These are phyloP conservation scores for Rhyacophila evoluta DNA, from an alignment of 2,888 invertebrate genomes.

Conservation along the genomic window DNA sequence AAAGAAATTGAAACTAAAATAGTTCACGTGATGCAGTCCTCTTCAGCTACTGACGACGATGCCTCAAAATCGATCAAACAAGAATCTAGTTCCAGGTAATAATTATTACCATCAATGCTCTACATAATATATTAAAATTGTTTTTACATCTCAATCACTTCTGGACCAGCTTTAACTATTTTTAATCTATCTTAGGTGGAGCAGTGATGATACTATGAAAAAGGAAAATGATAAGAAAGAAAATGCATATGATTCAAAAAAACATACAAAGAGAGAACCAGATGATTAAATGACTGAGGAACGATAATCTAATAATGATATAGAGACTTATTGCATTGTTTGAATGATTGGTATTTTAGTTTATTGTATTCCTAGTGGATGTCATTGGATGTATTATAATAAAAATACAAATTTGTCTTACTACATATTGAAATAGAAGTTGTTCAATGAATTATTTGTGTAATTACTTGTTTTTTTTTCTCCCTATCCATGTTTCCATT, in stretches of 20 bases:
- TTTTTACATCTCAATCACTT: background rate
- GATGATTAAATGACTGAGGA: background rate
- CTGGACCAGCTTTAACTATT: background rate
- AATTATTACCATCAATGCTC: too few relatives aligned
- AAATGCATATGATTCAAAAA: background rate
- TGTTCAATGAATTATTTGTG: conserved; percentile 4
- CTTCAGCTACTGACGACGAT: background rate
- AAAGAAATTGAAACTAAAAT: conserved; percentile 71
- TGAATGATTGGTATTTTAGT: too few relatives aligned
- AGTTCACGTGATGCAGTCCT: background rate
- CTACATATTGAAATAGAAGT: background rate
- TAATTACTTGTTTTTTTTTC: background rate
- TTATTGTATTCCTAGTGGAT: too few relatives aligned
- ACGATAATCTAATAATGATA: too few relatives aligned
- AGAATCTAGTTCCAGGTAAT: conserved; percentile 1
- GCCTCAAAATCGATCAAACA: background rate
- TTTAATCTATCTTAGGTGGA: background rate
- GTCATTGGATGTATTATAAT: background rate
- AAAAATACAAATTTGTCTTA: background rate
- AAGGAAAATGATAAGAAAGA: background rate
- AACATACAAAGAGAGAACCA: background rate
- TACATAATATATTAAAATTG: background rate
- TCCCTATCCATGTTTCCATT: background rate
- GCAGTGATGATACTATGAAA: background rate
- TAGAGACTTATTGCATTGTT: too few relatives aligned